These are phyloP conservation scores for Acheta domesticus DNA, from an alignment of 2,888 invertebrate genomes.

Conservation along the genomic window DNA sequence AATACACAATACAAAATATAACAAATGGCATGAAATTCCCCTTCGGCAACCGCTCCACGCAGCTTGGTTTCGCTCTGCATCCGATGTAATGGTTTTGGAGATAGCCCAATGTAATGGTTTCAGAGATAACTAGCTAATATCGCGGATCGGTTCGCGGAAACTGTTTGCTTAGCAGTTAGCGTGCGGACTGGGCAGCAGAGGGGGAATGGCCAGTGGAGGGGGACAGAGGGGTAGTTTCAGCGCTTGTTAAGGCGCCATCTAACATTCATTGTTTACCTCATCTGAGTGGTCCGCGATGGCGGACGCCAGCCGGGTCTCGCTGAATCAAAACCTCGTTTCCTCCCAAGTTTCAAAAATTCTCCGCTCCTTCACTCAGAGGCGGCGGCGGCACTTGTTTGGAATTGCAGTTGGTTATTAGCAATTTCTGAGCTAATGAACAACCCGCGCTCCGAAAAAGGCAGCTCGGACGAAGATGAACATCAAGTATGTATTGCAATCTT, in stretches of 20 bases:
- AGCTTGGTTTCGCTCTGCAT: no score
- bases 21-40: no score
- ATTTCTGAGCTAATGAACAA: background rate
- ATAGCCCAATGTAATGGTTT: no score
- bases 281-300: background rate
- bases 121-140: no score
- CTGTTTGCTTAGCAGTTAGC: background rate
- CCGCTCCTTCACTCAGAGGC: no score
- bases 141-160: background rate
- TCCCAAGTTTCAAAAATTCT: background rate
- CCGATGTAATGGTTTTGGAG: no score
- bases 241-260: background rate
- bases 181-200: background rate
- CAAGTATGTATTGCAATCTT: constrained; percentile 18
- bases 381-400: background rate
- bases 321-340: constrained; percentile 18
- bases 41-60: no score
- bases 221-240: background rate
- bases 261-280: constrained; percentile 1
- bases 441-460: background rate
- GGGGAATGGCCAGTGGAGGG: no score
- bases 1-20: no score
- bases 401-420: constrained; percentile 3
- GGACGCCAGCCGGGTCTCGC: background rate
- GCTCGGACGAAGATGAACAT: background rate